phyloP scores from a whole-genome alignment of 30 jellyfish, hydroid and myxozoan species.

The Sanderia malayensis region DNA sequence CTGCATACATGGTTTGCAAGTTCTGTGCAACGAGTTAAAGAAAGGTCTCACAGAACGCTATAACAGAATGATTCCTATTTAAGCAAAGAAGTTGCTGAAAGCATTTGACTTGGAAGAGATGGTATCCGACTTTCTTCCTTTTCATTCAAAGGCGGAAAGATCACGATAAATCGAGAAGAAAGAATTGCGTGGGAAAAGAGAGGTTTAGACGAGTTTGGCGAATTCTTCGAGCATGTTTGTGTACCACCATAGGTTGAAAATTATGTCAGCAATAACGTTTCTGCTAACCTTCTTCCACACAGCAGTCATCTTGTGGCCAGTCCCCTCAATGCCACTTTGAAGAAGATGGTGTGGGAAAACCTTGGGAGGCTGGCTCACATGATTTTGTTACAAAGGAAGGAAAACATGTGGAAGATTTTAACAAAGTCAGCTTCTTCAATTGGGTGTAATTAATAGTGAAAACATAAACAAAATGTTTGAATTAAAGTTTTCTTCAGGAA shows the following conservation, averaged over 20 bases:
- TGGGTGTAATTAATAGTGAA: background rate
- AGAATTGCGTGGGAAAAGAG: slow-evolving; percentile 13
- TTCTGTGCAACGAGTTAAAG: background rate
- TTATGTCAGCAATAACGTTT: background rate
- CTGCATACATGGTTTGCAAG: background rate
- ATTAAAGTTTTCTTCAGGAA: too few relatives aligned
- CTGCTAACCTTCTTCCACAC: background rate
- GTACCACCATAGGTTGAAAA: slow-evolving; percentile 6
- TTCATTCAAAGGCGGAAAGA: background rate
- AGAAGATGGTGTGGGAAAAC: background rate
- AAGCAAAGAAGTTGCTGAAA: background rate
- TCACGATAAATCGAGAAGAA: background rate
- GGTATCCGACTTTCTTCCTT: background rate
- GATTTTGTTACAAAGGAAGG: background rate
- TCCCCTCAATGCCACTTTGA: background rate
- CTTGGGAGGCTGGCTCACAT: background rate
- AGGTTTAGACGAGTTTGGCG: slow-evolving; percentile 24
- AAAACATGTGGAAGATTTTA: background rate
- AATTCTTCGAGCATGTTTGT: slow-evolving; percentile 7
- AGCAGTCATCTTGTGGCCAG: background rate
- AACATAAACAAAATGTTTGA: background rate
- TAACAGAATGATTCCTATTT: background rate
- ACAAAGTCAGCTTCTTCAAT: background rate
- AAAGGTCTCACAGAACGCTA: too few relatives aligned
- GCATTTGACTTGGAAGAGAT: background rate